Evolutionary conservation across 1,140 invertebrate genomes (phyloP).

Genomic region (Ganaspis sp.): DNA sequence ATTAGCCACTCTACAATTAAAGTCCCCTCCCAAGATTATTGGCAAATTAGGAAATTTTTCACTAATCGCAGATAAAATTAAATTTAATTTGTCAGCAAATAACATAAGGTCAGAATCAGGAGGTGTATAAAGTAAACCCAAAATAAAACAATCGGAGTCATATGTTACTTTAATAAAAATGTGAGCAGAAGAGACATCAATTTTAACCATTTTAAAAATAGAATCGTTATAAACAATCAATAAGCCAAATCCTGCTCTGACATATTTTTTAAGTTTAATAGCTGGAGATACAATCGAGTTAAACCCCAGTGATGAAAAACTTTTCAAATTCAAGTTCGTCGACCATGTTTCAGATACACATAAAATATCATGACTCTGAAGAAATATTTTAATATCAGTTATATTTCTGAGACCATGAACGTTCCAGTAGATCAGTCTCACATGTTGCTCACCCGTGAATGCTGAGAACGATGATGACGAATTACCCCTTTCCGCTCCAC

Average conservation of each 20-base stretch:
- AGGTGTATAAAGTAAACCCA: not conserved
- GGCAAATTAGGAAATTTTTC: not conserved
- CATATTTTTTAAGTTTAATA: not conserved
- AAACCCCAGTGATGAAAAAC: not conserved
- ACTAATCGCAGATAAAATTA: not conserved
- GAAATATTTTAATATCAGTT: not conserved
- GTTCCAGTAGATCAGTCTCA: not conserved
- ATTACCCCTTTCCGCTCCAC: too few species aligned
- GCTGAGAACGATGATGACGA: too few species aligned
- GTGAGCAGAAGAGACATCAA: not conserved
- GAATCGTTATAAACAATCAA: not conserved
- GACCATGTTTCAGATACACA: not conserved
- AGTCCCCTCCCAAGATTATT: not conserved
- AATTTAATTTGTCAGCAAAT: not conserved
- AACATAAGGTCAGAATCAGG: not conserved
- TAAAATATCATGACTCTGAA: not conserved
- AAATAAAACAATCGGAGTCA: not conserved
- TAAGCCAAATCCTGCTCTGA: not conserved
- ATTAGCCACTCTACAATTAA: not conserved
- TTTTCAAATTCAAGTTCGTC: not conserved
- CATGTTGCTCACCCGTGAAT: too few species aligned
- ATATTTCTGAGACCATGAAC: not conserved
- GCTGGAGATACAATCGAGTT: not conserved
- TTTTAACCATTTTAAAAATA: not conserved
- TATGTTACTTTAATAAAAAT: not conserved